Conservation (phyloP, 35 echinoderm and acorn worm genomes). For the Eucidaris tribuloides region DNA sequence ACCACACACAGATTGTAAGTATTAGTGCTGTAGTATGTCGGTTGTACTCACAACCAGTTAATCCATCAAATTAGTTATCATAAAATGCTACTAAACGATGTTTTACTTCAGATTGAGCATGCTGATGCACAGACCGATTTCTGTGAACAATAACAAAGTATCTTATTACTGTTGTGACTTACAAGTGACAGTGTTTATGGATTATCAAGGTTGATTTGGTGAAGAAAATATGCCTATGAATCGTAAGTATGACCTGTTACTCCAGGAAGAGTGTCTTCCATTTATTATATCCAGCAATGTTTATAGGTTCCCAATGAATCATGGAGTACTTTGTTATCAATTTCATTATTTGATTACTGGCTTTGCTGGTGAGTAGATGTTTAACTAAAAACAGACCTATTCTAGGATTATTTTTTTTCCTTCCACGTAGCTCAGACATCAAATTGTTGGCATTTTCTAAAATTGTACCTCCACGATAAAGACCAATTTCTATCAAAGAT, state of each 20-base stretch:
- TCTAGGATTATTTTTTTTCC: neutral
- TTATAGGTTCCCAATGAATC: too few species aligned
- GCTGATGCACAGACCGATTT: neutral
- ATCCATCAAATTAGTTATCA: neutral
- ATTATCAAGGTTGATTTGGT: too few species aligned
- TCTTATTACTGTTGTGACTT: neutral
- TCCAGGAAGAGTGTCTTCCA: too few species aligned
- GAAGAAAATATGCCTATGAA: too few species aligned
- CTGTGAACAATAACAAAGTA: neutral
- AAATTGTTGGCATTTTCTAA: neutral
- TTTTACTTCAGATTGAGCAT: neutral
- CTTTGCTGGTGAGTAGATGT: neutral
- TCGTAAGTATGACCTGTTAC: too few species aligned
- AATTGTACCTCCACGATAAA: neutral
- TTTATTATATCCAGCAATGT: too few species aligned
- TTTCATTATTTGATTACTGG: neutral
- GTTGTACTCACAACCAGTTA: too few species aligned
- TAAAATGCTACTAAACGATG: neutral
- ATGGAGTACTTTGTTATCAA: too few species aligned
- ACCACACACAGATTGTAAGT: slow-evolving; percentile 64
- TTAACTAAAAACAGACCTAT: neutral
- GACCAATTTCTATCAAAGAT: neutral
- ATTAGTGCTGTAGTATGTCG: neutral
- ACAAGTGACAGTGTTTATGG: neutral
- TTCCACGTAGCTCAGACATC: neutral